phyloP scores from a whole-genome alignment of 2,888 invertebrate species.

The Ochropacha duplaris region DNA sequence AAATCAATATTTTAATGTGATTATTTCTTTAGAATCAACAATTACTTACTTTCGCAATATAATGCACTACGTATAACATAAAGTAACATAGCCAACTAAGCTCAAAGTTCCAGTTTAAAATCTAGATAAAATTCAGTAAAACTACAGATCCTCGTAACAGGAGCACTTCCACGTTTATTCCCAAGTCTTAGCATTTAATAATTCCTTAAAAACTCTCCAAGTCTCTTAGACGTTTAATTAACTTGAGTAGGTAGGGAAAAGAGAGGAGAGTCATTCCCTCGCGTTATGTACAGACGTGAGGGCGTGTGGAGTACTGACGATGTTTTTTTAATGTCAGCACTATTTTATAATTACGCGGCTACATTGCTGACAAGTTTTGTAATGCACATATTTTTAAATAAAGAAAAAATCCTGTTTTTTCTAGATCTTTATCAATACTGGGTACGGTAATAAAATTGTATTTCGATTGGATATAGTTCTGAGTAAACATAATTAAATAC shows the following conservation, averaged over 20 bases:
- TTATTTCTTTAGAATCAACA: no score
- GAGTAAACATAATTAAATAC: not conserved
- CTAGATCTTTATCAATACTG: not conserved
- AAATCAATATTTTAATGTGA: no score
- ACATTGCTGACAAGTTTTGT: not conserved
- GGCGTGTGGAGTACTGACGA: constrained; percentile 43
- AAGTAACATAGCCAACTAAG: not conserved
- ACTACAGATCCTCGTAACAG: constrained; percentile 13
- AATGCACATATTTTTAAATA: not conserved
- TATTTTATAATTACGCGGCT: not conserved
- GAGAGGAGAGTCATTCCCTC: constrained; percentile 46
- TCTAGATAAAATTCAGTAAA: constrained; percentile 15
- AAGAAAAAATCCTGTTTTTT: not conserved
- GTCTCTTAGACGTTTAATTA: constrained; percentile 62
- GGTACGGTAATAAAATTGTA: not conserved
- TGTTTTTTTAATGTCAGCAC: constrained; percentile 23
- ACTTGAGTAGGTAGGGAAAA: constrained; percentile 44
- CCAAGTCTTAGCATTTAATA: constrained; percentile 33
- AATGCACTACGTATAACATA: no score
- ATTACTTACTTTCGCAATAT: no score
- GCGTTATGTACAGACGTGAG: constrained; percentile 61
- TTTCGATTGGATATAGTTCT: not conserved
- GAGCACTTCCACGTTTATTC: constrained; percentile 7
- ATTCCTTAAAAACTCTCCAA: constrained; percentile 42
- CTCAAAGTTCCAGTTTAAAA: not conserved